Base-by-base conservation (phyloP, 2,888 invertebrate genomes). In the Lymantria monacha region DNA sequence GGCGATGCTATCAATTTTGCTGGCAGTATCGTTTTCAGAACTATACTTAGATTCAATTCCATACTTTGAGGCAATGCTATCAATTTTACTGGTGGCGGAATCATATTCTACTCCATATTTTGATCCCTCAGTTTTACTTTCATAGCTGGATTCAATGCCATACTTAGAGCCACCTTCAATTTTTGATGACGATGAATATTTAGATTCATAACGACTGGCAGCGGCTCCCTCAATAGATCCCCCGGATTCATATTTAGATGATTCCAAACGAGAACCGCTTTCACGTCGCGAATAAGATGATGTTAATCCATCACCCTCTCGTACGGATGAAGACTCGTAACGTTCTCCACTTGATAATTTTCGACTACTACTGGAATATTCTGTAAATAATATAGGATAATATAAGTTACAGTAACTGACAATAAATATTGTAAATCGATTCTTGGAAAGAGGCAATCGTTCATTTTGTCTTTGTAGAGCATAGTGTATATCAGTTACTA, bases 321-420 rank as follows among this genome's bases (percentile, higher is more conserved):
- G 70, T 11, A 75, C 72, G 8, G 85, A 75, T 3, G 87, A 85
- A 8, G 87, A 83, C 57, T 90, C 90, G 49, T 87, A 85, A 53
- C 87, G 87, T 31, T 84, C 83, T 12, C 85, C 81, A 45, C 70
- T 83, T 36, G 86, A 84, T 59, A 78, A 48, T 55, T 83, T 85
- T 52, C 86, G 79, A 59, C 76, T 82, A 63, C 87, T 88, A 71
- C 86, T 88, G 77, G 88, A 85, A 72, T 88, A 89, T 70, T 92
- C 81, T 85, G 66, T 38, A 66, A 72, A 55, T 33, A n/a, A n/a
- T n/a, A n/a, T n/a, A n/a, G n/a, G n/a, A n/a, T n/a, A n/a, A n/a
- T n/a, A n/a, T n/a, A n/a, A n/a, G n/a, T n/a, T n/a, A n/a, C n/a
- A 10, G 10, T 33, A 9, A 33, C 7, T 9, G 10, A 10, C n/a